Evolutionary conservation across 2,797 vertebrate genomes (phyloP).

Genomic region (Darevskia nairensis): DNA sequence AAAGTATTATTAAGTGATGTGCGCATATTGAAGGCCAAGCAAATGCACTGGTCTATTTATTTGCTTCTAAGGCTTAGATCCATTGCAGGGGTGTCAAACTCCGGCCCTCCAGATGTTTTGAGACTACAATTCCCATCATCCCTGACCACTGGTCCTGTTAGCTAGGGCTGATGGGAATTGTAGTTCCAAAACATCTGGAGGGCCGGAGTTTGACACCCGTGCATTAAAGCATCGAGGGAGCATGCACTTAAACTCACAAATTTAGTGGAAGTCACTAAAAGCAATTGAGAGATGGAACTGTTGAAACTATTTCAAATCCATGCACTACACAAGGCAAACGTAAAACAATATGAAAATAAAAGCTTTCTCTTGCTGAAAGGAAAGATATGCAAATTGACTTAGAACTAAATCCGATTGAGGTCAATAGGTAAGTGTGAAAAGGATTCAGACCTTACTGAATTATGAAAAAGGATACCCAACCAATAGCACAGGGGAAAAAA

Average conservation of each 20-base stretch:
- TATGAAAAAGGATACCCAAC: conserved; percentile 11
- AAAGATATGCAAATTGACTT: not conserved
- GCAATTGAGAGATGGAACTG: not conserved
- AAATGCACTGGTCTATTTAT: not conserved
- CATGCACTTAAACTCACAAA: not conserved
- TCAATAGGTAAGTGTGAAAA: not conserved
- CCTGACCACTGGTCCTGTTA: too few relatives aligned
- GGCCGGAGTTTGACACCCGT: too few relatives aligned
- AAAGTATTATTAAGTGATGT: not conserved
- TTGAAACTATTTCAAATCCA: conserved; percentile 35
- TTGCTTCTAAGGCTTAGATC: conserved; percentile 7
- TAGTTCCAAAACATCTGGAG: too few relatives aligned
- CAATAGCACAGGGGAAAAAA: not conserved
- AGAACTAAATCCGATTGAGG: not conserved
- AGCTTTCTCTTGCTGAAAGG: not conserved
- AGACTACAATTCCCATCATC: too few relatives aligned
- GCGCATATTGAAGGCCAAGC: not conserved
- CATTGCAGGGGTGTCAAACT: not conserved
- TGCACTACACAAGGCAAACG: not conserved
- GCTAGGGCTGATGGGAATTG: too few relatives aligned
- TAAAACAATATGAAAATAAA: not conserved
- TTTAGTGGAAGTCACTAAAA: conserved; percentile 32
- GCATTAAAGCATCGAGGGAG: not conserved
- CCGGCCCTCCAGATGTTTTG: too few relatives aligned
- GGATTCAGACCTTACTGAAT: not conserved